Evolutionary conservation across 2,113 vertebrate species (phyloP).

Genomic region (Melanostigma gelatinosum): DNA sequence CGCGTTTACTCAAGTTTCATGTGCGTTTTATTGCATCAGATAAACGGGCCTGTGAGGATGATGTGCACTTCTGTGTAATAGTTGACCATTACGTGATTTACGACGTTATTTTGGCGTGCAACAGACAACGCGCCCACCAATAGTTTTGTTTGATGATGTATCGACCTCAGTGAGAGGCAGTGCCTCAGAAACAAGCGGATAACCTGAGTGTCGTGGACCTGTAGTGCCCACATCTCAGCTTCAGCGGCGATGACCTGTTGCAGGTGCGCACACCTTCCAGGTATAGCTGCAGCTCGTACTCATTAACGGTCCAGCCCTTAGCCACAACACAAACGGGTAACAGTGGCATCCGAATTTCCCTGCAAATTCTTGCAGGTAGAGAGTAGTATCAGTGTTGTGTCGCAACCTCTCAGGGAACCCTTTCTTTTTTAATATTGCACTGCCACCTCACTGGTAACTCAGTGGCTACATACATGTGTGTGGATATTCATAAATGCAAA

Average conservation of each 20-base stretch:
- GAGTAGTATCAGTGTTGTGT: background rate
- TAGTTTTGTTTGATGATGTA: background rate
- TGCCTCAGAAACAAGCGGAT: constrained; percentile 7
- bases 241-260: constrained; percentile 44
- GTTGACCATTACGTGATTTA: background rate
- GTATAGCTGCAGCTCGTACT: constrained; percentile 25
- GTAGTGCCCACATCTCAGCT: constrained; percentile 4
- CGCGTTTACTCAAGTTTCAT: constrained; percentile 19
- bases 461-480: background rate
- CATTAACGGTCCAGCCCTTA: constrained; percentile 34
- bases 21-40: background rate
- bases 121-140: no score
- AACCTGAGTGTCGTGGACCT: constrained; percentile 17
- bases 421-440: background rate
- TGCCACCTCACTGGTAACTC: background rate
- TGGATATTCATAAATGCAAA: background rate
- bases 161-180: background rate
- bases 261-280: constrained; percentile 62
- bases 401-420: background rate
- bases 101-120: background rate
- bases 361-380: constrained; percentile 49
- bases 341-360: constrained; percentile 35
- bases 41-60: background rate
- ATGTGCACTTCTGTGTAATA: background rate
- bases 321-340: constrained; percentile 20